Evolutionary conservation across 2,113 vertebrate species (phyloP), one percentile per base, ranked within the genome.

Genomic region (Pelvicachromis taeniatus): DNA sequence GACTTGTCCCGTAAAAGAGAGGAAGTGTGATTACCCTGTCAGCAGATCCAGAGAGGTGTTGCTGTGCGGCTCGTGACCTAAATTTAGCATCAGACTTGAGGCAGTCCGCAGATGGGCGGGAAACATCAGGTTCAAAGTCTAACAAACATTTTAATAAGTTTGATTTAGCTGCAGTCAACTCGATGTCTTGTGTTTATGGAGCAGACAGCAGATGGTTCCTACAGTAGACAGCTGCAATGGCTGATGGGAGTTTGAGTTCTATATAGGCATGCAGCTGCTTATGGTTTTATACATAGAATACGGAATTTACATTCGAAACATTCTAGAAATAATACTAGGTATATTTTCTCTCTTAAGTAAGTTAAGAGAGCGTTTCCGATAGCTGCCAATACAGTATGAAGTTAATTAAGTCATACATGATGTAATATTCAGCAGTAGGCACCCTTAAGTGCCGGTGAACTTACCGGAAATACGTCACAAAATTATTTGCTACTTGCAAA

Each of bases 1-100:
- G 85, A 73, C 81, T 75, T 29, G 85, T 81, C 80, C 80, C 77
- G 68, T 21, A 7, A 26, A 31, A 48, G 16, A 78, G 9, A 93
- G 93, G 93, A 95, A 95, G 92, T 89, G 82, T 93, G 68, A 87
- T 26, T 90, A 7, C 19, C 31, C 33, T 87, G 89, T 93, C 91
- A 94, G 90, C 91, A 82, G 45, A 81, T 83, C 87, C 54, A 21
- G 8, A 40, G 93, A 77, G 78, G 75, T 80, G 91, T 75, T 52
- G 16, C 75, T 50, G 35, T 53, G n/a, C 58, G 59, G 68, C 73
- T 4, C 35, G 80, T 78, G 83, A 68, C 29, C 78, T 73, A 56
- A 31, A n/a, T 78, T 78, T 38, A 81, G 80, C 61, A 8, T 38
- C 40, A 26, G 73, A 52, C 45, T 21, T 26, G 17, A 12, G 1